Evolutionary conservation across 2,888 invertebrate species (phyloP).

Genomic region (Netelia virgata): DNA sequence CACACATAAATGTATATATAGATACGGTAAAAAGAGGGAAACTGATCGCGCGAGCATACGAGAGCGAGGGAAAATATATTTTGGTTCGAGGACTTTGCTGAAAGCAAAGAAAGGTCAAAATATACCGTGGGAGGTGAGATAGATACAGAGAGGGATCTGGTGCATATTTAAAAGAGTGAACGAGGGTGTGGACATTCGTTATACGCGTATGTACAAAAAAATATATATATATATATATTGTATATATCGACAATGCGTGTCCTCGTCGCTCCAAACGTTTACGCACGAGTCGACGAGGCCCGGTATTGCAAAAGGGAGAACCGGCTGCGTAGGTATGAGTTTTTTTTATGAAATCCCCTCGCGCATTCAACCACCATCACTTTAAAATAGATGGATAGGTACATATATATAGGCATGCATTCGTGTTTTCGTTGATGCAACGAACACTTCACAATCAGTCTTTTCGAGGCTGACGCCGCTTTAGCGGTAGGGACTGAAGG

Average conservation of each 20-base stretch:
- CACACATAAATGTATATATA: constrained; percentile 7
- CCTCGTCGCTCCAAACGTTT: constrained; percentile 63
- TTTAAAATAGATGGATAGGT: constrained; percentile 67
- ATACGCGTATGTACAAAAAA: constrained; percentile 21
- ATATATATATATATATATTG: neutral
- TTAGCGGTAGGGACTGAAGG: neutral
- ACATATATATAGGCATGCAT: constrained; percentile 51
- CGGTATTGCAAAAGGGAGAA: constrained; percentile 53
- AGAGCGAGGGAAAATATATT: constrained; percentile 46
- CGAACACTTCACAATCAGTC: neutral
- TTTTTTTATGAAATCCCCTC: constrained; percentile 66
- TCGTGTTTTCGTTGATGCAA: constrained; percentile 44
- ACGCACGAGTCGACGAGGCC: constrained; percentile 54
- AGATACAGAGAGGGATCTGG: constrained; percentile 45
- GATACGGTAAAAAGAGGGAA: constrained; percentile 34
- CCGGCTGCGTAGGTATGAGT: constrained; percentile 68
- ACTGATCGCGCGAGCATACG: constrained; percentile 39
- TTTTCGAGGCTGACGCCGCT: constrained; percentile 22
- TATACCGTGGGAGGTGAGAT: constrained; percentile 9
- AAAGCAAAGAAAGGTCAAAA: constrained; percentile 56
- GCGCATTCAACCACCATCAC: constrained; percentile 39
- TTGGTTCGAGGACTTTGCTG: constrained; percentile 42
- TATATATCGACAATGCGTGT: constrained; percentile 23
- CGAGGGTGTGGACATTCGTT: constrained; percentile 15
- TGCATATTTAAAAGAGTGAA: constrained; percentile 65